Percentiles rank a stretch among this genome's conserved stretches.
These are phyloP conservation scores for Callorhinus ursinus DNA, from an alignment of 2,113 vertebrate species.

Conservation along the genomic window DNA sequence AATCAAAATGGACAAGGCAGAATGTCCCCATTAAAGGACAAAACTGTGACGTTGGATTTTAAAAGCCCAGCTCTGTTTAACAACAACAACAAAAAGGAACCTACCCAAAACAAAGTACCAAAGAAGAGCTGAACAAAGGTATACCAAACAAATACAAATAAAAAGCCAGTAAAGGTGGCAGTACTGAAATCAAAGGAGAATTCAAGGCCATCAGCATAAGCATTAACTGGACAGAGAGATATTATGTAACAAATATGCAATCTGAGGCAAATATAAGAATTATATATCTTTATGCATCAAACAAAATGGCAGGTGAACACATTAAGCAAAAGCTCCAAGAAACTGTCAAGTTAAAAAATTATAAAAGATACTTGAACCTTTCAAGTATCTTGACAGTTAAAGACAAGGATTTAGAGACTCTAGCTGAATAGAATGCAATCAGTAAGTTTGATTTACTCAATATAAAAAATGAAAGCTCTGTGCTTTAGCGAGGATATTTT, in stretches of 20 bases:
- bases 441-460: not conserved
- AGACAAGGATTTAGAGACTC: not conserved
- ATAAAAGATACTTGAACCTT: not conserved
- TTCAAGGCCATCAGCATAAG: not conserved
- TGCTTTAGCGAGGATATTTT: not conserved
- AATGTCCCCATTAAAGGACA: not conserved
- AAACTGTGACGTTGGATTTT: not conserved
- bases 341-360: not conserved
- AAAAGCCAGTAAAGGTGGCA: not conserved
- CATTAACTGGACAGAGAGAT: not conserved
- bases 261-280: not conserved
- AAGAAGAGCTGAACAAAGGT: not conserved
- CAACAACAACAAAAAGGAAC: not conserved
- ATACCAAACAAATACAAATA: not conserved
- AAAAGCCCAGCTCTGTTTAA: not conserved
- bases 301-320: not conserved
- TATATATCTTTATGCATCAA: not conserved
- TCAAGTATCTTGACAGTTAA: not conserved
- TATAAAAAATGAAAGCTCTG: not conserved
- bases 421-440: not conserved
- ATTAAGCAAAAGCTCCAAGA: not conserved
- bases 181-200: not conserved
- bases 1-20: not conserved
- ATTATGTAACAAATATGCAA: not conserved
- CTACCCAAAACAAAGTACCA: not conserved